Conservation (phyloP, 2,797 vertebrate species). For the Capromys pilorides region DNA sequence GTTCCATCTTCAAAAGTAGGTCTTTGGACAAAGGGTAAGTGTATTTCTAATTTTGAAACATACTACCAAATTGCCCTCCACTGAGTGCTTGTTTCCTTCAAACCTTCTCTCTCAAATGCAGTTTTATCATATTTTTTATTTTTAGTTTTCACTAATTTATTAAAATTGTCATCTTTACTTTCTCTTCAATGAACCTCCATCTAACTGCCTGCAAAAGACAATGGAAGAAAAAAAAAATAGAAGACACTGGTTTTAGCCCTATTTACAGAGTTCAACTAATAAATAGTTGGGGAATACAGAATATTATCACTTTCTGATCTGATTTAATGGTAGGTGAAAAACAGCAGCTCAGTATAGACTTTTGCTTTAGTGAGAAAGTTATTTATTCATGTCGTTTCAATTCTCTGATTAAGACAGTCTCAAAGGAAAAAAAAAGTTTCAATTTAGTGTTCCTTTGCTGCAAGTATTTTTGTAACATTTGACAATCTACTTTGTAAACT, state of each 20-base stretch:
- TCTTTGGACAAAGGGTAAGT: background rate
- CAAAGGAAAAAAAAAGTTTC: background rate
- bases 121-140: background rate
- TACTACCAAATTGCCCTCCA: background rate
- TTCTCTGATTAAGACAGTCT: conserved; percentile 23
- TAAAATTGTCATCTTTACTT: too few species aligned
- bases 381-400: conserved; percentile 28
- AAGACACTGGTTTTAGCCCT: too few species aligned
- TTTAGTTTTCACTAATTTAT: too few species aligned
- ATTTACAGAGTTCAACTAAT: too few species aligned
- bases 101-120: background rate
- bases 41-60: background rate
- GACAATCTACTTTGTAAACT: background rate
- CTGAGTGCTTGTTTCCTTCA: background rate
- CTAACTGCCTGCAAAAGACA: too few species aligned
- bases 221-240: too few species aligned
- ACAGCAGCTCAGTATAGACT: background rate
- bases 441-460: background rate
- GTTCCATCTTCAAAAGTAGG: background rate
- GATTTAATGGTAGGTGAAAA: conserved; percentile 26
- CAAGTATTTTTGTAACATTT: background rate
- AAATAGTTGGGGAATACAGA: too few species aligned
- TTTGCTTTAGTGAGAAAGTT: conserved; percentile 16
- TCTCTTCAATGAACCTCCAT: too few species aligned
- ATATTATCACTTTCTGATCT: background rate